These are phyloP conservation scores for Sus scrofa DNA, from an alignment of 2,113 vertebrate species.

Conservation along the genomic window DNA sequence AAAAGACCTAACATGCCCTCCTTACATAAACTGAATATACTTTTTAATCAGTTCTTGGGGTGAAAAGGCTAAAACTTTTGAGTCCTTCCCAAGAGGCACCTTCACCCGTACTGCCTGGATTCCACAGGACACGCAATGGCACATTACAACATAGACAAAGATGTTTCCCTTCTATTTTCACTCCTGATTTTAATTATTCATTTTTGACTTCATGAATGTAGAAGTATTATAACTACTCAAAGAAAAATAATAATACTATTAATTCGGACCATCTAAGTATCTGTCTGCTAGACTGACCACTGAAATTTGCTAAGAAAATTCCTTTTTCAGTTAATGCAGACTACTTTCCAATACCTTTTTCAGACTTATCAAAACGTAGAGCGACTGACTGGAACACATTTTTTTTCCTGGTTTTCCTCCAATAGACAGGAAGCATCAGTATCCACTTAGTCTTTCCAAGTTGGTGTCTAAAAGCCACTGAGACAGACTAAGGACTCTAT, in stretches of 20 bases:
- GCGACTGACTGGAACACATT: background rate
- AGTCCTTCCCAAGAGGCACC: background rate
- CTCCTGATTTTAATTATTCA: background rate
- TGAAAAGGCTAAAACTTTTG: background rate
- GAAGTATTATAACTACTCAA: background rate
- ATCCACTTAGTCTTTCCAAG: background rate
- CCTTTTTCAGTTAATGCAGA: background rate
- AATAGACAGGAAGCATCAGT: background rate
- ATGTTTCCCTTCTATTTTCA: background rate
- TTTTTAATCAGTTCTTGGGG: background rate
- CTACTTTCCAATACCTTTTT: background rate
- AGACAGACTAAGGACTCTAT: slow-evolving; percentile 42
- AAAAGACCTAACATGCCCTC: background rate
- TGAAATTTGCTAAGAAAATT: slow-evolving; percentile 1
- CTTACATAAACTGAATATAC: background rate
- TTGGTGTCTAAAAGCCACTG: background rate
- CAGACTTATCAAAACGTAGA: background rate
- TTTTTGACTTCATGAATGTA: background rate
- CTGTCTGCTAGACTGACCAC: background rate
- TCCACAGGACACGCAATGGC: background rate
- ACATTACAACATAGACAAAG: background rate
- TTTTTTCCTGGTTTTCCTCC: background rate
- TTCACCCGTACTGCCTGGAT: background rate
- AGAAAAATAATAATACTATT: slow-evolving; percentile 30
- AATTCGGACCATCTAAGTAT: background rate